Base-by-base conservation (phyloP, 1,140 invertebrate genomes). In the Aphelinus atriplicis region DNA sequence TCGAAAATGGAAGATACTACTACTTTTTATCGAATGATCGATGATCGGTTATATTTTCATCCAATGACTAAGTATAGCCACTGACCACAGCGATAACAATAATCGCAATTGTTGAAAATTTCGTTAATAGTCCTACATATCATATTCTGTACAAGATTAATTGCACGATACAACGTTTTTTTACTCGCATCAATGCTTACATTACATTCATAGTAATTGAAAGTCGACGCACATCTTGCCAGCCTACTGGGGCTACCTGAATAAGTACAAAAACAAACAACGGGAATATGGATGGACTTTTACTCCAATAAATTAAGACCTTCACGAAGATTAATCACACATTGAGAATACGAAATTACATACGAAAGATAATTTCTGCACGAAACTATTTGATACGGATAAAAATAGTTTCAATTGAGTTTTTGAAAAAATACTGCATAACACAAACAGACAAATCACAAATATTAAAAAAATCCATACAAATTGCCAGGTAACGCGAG, bases 181-280 rank as follows among this genome's bases (percentile, higher is more conserved):
- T 68, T 74, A 71, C 77, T 74, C 70, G 63, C 69, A 74, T 63
- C 73, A 68, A 80, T 78, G 78, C 77, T 76, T 70, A 64, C 77
- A 79, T 80, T 78, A 75, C 71, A 79, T 68, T 78, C 80, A 80
- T 74, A 79, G 80, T 74, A 79, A 80, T 79, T 80, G 80, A 71
- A 78, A 67, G 74, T 78, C 80, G 79, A 78, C 73, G 76, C 77
- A 79, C 77, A 64, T 63, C 69, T 64, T 78, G 74, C 65, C 74
- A 63, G 76, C 76, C 70, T 77, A 78, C 77, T 76, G 78, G 73
- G 76, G 78, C 76, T 80, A 77, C 57, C 71, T 78, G 64, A 62
- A 73, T 64, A 78, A 77, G 57, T 73, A 69, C 46, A 75, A 10
- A 60, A 26, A n/a, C 3, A 26, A 26, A 26, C 26, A 26, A 26